A percentile compares a stretch with the other conserved stretches of the same genome.
These are phyloP conservation scores for Eristalis pertinax DNA, from an alignment of 2,888 invertebrate species.

Conservation along the genomic window DNA sequence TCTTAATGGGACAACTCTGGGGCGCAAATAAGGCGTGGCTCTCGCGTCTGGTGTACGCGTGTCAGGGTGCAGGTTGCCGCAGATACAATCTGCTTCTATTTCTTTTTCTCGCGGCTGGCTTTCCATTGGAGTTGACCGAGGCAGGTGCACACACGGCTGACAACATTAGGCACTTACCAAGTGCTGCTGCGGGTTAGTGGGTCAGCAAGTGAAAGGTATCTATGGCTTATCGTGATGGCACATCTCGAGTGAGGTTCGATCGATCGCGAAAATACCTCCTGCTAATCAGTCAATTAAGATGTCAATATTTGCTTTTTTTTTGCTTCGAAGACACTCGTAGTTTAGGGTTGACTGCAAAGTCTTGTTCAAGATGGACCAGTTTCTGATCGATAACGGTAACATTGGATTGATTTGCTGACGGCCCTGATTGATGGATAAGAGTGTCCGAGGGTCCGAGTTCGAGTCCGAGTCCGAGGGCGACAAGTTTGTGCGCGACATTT, in stretches of 20 bases:
- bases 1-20: conserved; percentile 62
- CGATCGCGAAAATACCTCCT: neutral
- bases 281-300: neutral
- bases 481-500: too few relatives aligned
- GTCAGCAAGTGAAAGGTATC: neutral
- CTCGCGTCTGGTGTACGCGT: conserved; percentile 8
- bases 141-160: neutral
- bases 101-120: neutral
- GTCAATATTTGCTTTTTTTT: neutral
- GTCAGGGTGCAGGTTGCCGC: conserved; percentile 2
- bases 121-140: neutral
- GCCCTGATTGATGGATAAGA: too few relatives aligned
- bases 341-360: neutral
- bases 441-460: too few relatives aligned
- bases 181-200: neutral
- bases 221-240: neutral
- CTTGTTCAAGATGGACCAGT: neutral
- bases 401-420: too few relatives aligned
- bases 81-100: conserved; percentile 11
- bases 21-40: conserved; percentile 52
- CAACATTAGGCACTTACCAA: neutral
- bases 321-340: neutral
- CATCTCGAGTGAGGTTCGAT: neutral
- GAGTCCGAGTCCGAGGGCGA: too few relatives aligned
- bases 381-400: too few relatives aligned